Evolutionary conservation across 1,140 invertebrate species (phyloP), one percentile per base, ranked within the genome.

Genomic region (Camponotus floridanus): DNA sequence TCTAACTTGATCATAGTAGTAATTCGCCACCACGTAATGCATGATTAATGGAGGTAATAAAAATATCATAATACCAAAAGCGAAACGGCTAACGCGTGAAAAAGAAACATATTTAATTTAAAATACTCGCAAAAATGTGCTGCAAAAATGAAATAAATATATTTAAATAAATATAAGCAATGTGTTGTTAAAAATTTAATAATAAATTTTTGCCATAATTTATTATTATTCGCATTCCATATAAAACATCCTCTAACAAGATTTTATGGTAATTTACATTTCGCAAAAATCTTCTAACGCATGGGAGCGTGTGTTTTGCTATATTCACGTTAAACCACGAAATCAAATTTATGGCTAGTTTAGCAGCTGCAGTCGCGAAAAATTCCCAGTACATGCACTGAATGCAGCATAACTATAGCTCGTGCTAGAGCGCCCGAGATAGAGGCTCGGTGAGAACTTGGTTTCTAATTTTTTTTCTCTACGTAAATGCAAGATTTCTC

Each of bases 281-380:
- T 61, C 21, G 18, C 26, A 36, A 83, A 73, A 83, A 83, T 51
- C 2, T 45, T 45, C 39, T 73, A 31, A 73, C n/a, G 39, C n/a
- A 57, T 42, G 36, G 4, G 4, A 8, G 4, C 42, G 18, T 7
- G 18, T 83, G 55, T 36, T 59, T 61, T 70, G 15, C n/a, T 80
- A 67, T 39, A 68, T 73, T 83, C 68, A 61, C 18, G 26, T 81
- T 81, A 61, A 81, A 81, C 79, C 55, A 39, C 68, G 55, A 45
- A 80, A 83, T 83, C 67, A 73, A 73, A 73, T 83, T 83, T 83
- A 83, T 83, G 67, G 18, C 31, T 83, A 83, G 55, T 61, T 73
- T 48, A 73, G 26, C 48, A 48, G 33, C 36, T 21, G n/a, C 55
- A 73, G 67, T 59, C 31, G 48, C 48, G 36, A 39, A 26, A 62